These are phyloP conservation scores for Acrobasis consociella DNA, from an alignment of 2,888 invertebrate species.

Conservation along the genomic window DNA sequence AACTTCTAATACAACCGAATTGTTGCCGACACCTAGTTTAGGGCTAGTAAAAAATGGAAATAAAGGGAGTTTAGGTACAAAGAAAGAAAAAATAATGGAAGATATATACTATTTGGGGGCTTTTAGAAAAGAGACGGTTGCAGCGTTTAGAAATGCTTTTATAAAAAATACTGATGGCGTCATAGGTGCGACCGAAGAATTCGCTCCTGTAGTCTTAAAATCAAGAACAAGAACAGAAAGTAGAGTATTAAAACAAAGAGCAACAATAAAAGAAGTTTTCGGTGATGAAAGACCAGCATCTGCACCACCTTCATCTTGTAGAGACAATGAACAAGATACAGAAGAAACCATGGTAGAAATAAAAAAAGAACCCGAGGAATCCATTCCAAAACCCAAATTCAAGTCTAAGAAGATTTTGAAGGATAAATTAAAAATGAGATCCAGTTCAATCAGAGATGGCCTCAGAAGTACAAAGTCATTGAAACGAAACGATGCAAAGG, in stretches of 20 bases:
- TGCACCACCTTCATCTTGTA: slow-evolving; percentile 88
- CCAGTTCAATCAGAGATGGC: slow-evolving; percentile 74
- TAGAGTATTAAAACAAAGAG: slow-evolving; percentile 86
- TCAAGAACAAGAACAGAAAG: slow-evolving; percentile 90
- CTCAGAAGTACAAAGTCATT: slow-evolving; percentile 73
- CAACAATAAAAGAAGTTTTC: slow-evolving; percentile 92
- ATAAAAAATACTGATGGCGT: slow-evolving; percentile 84
- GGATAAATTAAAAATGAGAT: slow-evolving; percentile 66
- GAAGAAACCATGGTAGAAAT: slow-evolving; percentile 50
- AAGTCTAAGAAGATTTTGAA: slow-evolving; percentile 71
- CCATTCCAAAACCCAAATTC: slow-evolving; percentile 59
- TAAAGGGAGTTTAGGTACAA: slow-evolving; percentile 66
- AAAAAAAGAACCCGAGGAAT: slow-evolving; percentile 61
- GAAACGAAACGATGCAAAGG: slow-evolving; percentile 74
- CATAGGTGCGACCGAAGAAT: slow-evolving; percentile 82
- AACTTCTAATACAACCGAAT: slow-evolving; percentile 77
- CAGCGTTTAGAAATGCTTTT: slow-evolving; percentile 86
- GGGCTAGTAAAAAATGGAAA: slow-evolving; percentile 66
- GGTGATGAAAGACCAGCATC: slow-evolving; percentile 91
- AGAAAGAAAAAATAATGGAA: slow-evolving; percentile 77
- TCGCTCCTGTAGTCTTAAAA: slow-evolving; percentile 87
- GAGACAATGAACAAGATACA: slow-evolving; percentile 67
- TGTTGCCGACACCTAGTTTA: slow-evolving; percentile 86
- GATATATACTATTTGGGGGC: slow-evolving; percentile 84
- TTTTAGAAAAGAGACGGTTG: slow-evolving; percentile 87